Percentiles rank a stretch among this genome's conserved stretches.
phyloP scores from a whole-genome alignment of 1,140 invertebrate genomes.

The Drosophila melanica region DNA sequence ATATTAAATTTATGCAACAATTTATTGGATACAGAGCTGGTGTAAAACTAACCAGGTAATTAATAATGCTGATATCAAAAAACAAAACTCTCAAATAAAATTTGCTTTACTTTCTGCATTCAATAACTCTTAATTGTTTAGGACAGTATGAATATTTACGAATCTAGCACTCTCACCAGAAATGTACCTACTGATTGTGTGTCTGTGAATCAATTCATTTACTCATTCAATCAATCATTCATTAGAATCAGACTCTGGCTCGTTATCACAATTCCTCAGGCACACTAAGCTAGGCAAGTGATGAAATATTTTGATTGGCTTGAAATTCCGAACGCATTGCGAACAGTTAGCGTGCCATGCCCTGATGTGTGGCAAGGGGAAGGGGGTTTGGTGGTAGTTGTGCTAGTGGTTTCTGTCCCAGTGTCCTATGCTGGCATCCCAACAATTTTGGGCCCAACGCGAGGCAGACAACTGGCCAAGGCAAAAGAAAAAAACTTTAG shows the following conservation, averaged over 20 bases:
- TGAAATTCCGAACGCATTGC: slow-evolving; percentile 61
- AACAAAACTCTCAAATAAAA: too few relatives aligned
- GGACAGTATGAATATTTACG: too few relatives aligned
- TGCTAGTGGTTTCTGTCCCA: neutral
- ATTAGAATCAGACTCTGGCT: slow-evolving; percentile 14
- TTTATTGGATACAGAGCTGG: too few relatives aligned
- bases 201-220: slow-evolving; percentile 5
- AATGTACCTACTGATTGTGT: neutral
- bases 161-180: too few relatives aligned
- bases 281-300: slow-evolving; percentile 4
- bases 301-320: slow-evolving; percentile 24
- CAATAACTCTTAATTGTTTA: too few relatives aligned
- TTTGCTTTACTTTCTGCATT: neutral
- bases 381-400: neutral
- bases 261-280: slow-evolving; percentile 6
- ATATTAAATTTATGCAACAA: too few relatives aligned
- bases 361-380: too few relatives aligned
- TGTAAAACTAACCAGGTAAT: too few relatives aligned
- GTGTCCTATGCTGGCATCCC: slow-evolving; percentile 13
- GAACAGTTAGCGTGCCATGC: slow-evolving; percentile 53
- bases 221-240: slow-evolving; percentile 22
- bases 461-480: slow-evolving; percentile 2
- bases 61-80: too few relatives aligned
- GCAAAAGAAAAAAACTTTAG: neutral
- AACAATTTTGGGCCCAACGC: slow-evolving; percentile 31